Base-by-base conservation (phyloP, 2,113 vertebrate genomes). In the Oreochromis niloticus region DNA sequence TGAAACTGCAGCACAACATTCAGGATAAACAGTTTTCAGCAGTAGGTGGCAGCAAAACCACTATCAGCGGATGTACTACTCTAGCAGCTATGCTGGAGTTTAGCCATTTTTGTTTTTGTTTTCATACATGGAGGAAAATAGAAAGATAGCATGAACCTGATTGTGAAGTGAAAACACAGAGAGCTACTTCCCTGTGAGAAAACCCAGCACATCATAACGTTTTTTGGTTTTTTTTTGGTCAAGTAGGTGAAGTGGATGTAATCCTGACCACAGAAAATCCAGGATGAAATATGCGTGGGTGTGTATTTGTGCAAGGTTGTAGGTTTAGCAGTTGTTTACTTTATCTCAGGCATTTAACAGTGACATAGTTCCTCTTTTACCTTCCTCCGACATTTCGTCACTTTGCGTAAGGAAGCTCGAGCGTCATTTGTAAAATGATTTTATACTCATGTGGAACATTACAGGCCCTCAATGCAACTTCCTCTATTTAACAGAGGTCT, bases 251-350 rank as follows among this genome's bases (percentile, higher is more conserved):
- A 52, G 87, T 81, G 0, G 17, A 80, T 13, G 30, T 57, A 71
- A 32, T 73, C 48, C 30, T 63, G 68, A 88, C 91, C 68, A 36
- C 88, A 94, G 81, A 95, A 90, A 93, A 73, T 75, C 87, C 85
- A 63, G 55, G 52, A 46, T 7, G 1, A 66, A 71, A 80, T 41
- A 10, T 63, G 39, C 6, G 4, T 59, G 13, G 59, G 34, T 50
- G 55, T 61, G 22, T 54, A 48, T 59, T 11, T 56, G 24, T 78
- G 14, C 6, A 36, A 17, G 43, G 30, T 17, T 54, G 50, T 48
- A 34, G 1, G 14, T 59, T 19, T 19, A 34, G 2, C 3, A 36
- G 30, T 11, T 9, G 4, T 13, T 30, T 22, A 8, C 10, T 6
- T 34, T 56, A 27, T n/a, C 9, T 78, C 19, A 48, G 11, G 16